Percentiles rank a stretch among this genome's conserved stretches.
These are phyloP conservation scores for Collichthys lucidus DNA, from an alignment of 2,113 vertebrate species.

Conservation along the genomic window DNA sequence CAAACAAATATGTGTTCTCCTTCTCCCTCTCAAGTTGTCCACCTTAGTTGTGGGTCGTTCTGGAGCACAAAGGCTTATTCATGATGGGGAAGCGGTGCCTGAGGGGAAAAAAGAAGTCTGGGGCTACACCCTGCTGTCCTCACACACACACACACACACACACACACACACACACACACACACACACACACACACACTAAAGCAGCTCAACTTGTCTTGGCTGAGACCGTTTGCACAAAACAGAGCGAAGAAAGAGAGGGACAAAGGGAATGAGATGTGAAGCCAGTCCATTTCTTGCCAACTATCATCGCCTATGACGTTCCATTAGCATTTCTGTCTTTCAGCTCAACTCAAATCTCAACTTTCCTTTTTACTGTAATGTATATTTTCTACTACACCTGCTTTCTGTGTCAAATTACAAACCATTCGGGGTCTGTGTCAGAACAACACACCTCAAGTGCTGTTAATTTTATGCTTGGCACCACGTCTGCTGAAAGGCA, in stretches of 20 bases:
- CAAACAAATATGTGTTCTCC: slow-evolving; percentile 51
- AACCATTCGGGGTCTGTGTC: background rate
- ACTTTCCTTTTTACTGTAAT: slow-evolving; percentile 10
- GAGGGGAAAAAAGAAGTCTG: slow-evolving; percentile 65
- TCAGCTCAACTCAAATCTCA: background rate
- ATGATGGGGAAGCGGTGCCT: slow-evolving; percentile 65
- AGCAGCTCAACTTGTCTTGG: slow-evolving; percentile 66
- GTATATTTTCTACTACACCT: slow-evolving; percentile 23
- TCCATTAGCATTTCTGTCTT: background rate
- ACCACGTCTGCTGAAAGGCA: slow-evolving; percentile 34
- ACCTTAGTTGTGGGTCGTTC: slow-evolving; percentile 51
- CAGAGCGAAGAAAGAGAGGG: slow-evolving; percentile 44
- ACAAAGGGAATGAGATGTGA: slow-evolving; percentile 55
- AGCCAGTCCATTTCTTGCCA: slow-evolving; percentile 16
- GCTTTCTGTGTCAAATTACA: slow-evolving; percentile 11
- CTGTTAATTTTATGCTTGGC: slow-evolving; percentile 52
- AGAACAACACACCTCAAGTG: slow-evolving; percentile 36
- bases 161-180: slow-evolving; percentile 14
- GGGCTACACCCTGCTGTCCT: slow-evolving; percentile 69
- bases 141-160: background rate
- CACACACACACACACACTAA: slow-evolving; percentile 22
- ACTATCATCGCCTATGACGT: slow-evolving; percentile 32
- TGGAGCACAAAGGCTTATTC: slow-evolving; percentile 74
- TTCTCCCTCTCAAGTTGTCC: slow-evolving; percentile 48
- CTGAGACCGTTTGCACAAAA: slow-evolving; percentile 60